Base-by-base conservation (phyloP, 1,140 invertebrate species). In the Thaumetopoea pityocampa region DNA sequence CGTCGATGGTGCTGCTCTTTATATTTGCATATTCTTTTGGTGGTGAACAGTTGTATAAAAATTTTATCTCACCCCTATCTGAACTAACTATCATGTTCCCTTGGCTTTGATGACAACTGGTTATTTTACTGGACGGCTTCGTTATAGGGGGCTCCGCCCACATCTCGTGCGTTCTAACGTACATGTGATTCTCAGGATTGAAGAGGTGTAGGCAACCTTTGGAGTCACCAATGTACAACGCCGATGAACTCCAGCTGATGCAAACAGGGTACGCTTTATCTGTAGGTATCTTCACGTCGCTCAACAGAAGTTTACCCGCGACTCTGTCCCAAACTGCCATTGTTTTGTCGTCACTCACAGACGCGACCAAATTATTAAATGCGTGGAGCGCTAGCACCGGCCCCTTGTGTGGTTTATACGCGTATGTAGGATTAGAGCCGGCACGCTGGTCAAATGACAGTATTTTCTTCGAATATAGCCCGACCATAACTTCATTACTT, bases 31-130 rank as follows among this genome's bases (percentile, higher is more conserved):
- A 83, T 36, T 70, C 62, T 19, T 69, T 54, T 19, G 71, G 79
- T 4, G 77, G 79, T 45, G 60, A 54, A 22, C 51, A 68, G 37
- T 79, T 81, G 20, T 83, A 78, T 17, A 81, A 43, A 48, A 78
- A 81, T 42, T 81, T 83, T n/a, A 83, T 68, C 59, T 83, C 72
- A 2, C 72, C 71, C 47, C 67, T 64, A 42, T 79, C 69, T 12
- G 73, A 73, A 35, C 67, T 66, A 14, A 71, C 37, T 44, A 82
- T 66, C 36, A 79, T 51, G 20, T 58, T 71, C 20, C 66, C 69
- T 35, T 61, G 30, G n/a, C 59, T 72, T 48, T 80, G 73, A 43
- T 65, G 48, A 35, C 73, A 78, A 14, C 69, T 63, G 17, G 60
- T 64, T 44, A 80, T 69, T 46, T 81, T 83, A 50, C 66, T 70